Percentiles rank a stretch among this genome's conserved stretches.
Conservation (phyloP, 1,140 invertebrate species). For the Drosophila tropicalis region DNA sequence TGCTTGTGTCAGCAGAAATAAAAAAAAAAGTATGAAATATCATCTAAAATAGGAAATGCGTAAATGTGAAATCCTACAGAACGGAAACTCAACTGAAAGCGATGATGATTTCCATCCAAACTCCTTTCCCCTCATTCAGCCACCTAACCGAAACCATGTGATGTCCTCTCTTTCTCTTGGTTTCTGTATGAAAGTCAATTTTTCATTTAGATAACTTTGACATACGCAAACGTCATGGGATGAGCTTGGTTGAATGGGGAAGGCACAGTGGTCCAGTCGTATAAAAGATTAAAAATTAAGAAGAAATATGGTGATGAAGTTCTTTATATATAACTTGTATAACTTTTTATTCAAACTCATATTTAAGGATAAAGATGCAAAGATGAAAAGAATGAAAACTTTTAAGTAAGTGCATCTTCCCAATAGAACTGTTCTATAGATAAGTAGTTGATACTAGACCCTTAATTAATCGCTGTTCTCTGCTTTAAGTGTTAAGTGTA, state of each 20-base stretch:
- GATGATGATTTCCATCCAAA: slow-evolving; percentile 53
- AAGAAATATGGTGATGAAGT: no score
- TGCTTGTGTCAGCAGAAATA: slow-evolving; percentile 73
- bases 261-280: slow-evolving; percentile 24
- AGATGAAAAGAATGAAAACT: no score
- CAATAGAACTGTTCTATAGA: no score
- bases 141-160: slow-evolving; percentile 4
- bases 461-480: no score
- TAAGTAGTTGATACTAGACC: no score
- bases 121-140: background rate
- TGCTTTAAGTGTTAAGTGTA: no score
- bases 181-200: slow-evolving; percentile 76
- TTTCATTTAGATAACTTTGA: slow-evolving; percentile 82
- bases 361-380: no score
- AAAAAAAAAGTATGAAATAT: slow-evolving; percentile 80
- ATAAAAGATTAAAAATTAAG: background rate
- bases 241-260: slow-evolving; percentile 14
- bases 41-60: slow-evolving; percentile 81
- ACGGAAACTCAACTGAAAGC: slow-evolving; percentile 75
- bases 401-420: no score
- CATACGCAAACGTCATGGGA: slow-evolving; percentile 77
- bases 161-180: slow-evolving; percentile 22
- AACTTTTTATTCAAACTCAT: no score
- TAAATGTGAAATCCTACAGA: slow-evolving; percentile 80
- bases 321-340: no score